These are phyloP conservation scores for Taenaris catops DNA, from an alignment of 2,888 invertebrate species.

Conservation along the genomic window DNA sequence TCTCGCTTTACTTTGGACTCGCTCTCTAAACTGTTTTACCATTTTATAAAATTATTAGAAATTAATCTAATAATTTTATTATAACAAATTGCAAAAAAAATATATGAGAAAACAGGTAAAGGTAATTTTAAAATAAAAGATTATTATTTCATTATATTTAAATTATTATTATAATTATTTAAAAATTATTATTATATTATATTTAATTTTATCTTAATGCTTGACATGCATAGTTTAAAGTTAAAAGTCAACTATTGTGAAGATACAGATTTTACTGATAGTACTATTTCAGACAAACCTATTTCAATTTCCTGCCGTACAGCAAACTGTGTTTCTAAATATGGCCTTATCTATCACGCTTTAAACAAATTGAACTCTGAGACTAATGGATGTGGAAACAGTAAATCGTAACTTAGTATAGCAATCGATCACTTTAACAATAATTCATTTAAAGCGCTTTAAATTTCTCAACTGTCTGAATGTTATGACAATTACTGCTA, in stretches of 20 bases:
- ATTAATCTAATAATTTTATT: too few relatives aligned
- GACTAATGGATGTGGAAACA: constrained; percentile 17
- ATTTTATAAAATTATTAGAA: too few relatives aligned
- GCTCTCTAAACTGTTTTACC: too few relatives aligned
- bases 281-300: constrained; percentile 11
- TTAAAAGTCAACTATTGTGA: constrained; percentile 13
- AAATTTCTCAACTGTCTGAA: constrained; percentile 4
- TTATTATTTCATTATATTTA: background rate
- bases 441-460: constrained; percentile 7
- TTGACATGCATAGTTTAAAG: constrained; percentile 9
- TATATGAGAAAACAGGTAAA: too few relatives aligned
- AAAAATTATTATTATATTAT: too few relatives aligned
- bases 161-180: too few relatives aligned
- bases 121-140: too few relatives aligned
- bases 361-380: constrained; percentile 19
- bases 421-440: constrained; percentile 9
- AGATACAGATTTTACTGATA: constrained; percentile 18
- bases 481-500: background rate
- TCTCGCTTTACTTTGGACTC: background rate
- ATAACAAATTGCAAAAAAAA: too few relatives aligned
- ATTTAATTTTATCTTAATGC: too few relatives aligned
- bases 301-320: constrained; percentile 13
- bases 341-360: constrained; percentile 16
- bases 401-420: constrained; percentile 5
- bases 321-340: constrained; percentile 18